Evolutionary conservation across 1,140 invertebrate species (phyloP).

Genomic region (Ceratoteleas bidentatus): DNA sequence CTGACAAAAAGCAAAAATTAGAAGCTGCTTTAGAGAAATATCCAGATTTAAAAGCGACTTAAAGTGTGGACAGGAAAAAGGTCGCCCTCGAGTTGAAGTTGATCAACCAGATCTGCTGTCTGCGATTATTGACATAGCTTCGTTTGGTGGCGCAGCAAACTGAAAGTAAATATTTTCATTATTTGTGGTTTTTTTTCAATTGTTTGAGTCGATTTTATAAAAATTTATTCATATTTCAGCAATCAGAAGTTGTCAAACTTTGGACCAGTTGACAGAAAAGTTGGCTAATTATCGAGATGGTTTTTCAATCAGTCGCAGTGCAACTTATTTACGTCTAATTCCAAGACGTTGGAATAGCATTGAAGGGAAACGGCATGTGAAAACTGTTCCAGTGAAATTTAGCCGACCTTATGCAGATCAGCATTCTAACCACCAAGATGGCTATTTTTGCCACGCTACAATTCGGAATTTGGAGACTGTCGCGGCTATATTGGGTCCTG

Average conservation of each 20-base stretch:
- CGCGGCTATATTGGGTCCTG: constrained; percentile 34
- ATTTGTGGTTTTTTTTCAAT: constrained; percentile 1
- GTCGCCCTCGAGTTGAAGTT: constrained; percentile 29
- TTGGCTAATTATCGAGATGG: constrained; percentile 15
- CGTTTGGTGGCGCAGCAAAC: constrained; percentile 22
- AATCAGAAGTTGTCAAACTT: constrained; percentile 21
- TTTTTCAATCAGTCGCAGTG: constrained; percentile 25
- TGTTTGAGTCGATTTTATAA: not conserved
- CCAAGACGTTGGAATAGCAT: constrained; percentile 22
- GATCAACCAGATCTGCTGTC: constrained; percentile 29
- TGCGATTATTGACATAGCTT: constrained; percentile 29
- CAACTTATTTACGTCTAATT: constrained; percentile 41
- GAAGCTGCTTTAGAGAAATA: constrained; percentile 17
- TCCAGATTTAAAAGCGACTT: constrained; percentile 27
- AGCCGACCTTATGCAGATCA: constrained; percentile 22
- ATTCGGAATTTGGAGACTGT: constrained; percentile 36
- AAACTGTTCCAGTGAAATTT: not conserved
- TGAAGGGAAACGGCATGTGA: constrained; percentile 31
- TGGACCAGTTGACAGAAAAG: constrained; percentile 4
- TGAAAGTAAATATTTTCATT: constrained; percentile 38
- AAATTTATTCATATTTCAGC: constrained; percentile 37
- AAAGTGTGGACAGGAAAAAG: constrained; percentile 19
- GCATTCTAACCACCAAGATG: constrained; percentile 36
- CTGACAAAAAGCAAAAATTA: constrained; percentile 30
- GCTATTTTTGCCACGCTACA: constrained; percentile 27